These are phyloP conservation scores for Eciton burchellii DNA, from an alignment of 1,140 invertebrate genomes.

Conservation along the genomic window DNA sequence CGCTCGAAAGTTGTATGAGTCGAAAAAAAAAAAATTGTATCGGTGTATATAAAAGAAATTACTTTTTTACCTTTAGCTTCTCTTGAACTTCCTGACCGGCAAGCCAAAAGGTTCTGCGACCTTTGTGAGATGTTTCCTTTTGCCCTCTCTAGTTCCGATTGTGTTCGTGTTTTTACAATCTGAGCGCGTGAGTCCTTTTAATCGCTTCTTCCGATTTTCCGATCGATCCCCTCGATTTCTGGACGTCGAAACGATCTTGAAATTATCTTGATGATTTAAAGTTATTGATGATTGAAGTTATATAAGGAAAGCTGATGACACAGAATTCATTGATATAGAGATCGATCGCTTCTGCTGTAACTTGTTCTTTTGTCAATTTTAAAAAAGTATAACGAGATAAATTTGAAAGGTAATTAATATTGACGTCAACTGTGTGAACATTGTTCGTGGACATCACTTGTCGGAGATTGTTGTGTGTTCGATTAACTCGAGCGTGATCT, in stretches of 20 bases:
- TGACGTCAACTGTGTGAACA: conserved; percentile 1
- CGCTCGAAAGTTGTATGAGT: background rate
- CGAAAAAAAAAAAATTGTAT: background rate
- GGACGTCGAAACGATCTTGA: too few relatives aligned
- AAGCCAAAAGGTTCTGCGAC: background rate
- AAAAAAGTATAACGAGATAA: too few relatives aligned
- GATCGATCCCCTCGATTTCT: background rate
- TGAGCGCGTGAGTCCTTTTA: background rate
- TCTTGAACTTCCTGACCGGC: background rate
- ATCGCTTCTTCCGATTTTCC: too few relatives aligned
- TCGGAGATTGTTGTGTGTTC: conserved; percentile 62
- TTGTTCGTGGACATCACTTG: background rate
- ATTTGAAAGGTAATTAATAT: background rate
- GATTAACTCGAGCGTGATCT: conserved; percentile 63
- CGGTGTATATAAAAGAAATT: too few relatives aligned
- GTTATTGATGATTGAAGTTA: too few relatives aligned
- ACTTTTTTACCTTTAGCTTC: conserved; percentile 1
- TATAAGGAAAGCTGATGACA: too few relatives aligned
- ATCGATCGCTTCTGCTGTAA: background rate
- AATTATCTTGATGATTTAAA: background rate
- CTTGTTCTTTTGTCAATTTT: background rate
- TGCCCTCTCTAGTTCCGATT: too few relatives aligned
- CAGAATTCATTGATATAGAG: background rate
- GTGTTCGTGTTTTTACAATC: too few relatives aligned
- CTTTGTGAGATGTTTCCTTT: background rate